phyloP scores from a whole-genome alignment of 1,140 invertebrate species.

The Eumeta japonica region DNA sequence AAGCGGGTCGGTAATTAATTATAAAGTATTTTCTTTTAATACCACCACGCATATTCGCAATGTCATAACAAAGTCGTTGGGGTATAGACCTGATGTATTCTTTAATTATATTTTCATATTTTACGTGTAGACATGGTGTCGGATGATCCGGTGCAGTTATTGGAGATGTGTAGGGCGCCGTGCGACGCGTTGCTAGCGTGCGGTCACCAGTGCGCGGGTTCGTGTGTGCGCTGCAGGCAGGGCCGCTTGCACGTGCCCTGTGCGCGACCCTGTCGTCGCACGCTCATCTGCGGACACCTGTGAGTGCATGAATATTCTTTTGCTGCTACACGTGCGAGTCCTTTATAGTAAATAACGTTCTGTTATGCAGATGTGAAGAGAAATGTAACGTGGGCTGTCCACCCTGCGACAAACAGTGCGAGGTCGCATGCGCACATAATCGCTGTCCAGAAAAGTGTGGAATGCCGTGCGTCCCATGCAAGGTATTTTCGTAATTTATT shows the following conservation, averaged over 20 bases:
- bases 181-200: slow-evolving; percentile 57
- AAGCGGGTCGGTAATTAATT: slow-evolving; percentile 9
- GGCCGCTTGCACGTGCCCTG: slow-evolving; percentile 66
- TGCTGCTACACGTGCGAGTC: too few relatives aligned
- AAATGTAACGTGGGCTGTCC: slow-evolving; percentile 63
- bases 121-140: slow-evolving; percentile 1
- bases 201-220: slow-evolving; percentile 61
- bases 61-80: too few relatives aligned
- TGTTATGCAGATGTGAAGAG: slow-evolving; percentile 60
- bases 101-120: too few relatives aligned
- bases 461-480: slow-evolving; percentile 60
- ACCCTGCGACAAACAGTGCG: slow-evolving; percentile 61
- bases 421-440: slow-evolving; percentile 60
- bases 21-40: not conserved
- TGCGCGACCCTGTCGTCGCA: slow-evolving; percentile 58
- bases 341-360: not conserved
- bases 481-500: slow-evolving; percentile 31
- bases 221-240: slow-evolving; percentile 61
- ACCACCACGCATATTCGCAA: too few relatives aligned
- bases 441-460: slow-evolving; percentile 61
- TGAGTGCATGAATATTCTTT: slow-evolving; percentile 53
- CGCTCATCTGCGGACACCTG: slow-evolving; percentile 66
- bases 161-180: slow-evolving; percentile 41
- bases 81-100: too few relatives aligned
- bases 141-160: slow-evolving; percentile 8